A percentile compares a stretch with the other conserved stretches of the same genome.
These are phyloP conservation scores for Caenorhabditis sinica DNA, from an alignment of 2,888 invertebrate genomes.

Conservation along the genomic window DNA sequence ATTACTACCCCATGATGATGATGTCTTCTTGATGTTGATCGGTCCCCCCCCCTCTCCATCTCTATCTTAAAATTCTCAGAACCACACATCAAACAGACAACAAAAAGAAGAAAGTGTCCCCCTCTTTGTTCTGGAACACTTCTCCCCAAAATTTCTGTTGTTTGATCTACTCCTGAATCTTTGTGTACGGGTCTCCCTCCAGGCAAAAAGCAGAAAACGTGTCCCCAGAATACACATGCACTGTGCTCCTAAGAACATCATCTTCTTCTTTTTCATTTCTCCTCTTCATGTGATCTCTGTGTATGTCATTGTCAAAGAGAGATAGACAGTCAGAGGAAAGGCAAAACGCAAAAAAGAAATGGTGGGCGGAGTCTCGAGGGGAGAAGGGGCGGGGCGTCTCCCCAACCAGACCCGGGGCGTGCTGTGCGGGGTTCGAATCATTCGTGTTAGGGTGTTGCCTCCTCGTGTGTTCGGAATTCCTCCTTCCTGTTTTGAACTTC, in stretches of 20 bases:
- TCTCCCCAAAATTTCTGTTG: not conserved
- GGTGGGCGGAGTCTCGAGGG: constrained; percentile 20
- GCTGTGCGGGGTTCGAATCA: constrained; percentile 11
- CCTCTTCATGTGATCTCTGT: not conserved
- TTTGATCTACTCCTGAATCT: not conserved
- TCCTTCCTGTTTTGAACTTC: not conserved
- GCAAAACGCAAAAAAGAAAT: not conserved
- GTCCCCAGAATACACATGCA: not conserved
- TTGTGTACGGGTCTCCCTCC: not conserved
- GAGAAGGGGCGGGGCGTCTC: constrained; percentile 5
- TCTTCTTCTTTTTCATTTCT: not conserved
- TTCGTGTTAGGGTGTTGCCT: constrained; percentile 24
- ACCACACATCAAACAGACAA: constrained; percentile 1
- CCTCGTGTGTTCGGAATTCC: not conserved
- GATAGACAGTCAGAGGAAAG: constrained; percentile 16
- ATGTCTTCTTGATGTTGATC: not conserved
- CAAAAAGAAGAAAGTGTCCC: not conserved
- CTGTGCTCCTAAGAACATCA: constrained; percentile 5
- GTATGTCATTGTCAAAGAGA: not conserved
- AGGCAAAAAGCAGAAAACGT: not conserved
- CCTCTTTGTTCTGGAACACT: not conserved
- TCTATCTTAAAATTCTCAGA: not conserved
- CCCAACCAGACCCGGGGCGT: not conserved
- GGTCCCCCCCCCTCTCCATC: not conserved
- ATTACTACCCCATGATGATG: not conserved